phyloP scores from a whole-genome alignment of 2,888 invertebrate species.

The Euspilapteryx auroguttella region DNA sequence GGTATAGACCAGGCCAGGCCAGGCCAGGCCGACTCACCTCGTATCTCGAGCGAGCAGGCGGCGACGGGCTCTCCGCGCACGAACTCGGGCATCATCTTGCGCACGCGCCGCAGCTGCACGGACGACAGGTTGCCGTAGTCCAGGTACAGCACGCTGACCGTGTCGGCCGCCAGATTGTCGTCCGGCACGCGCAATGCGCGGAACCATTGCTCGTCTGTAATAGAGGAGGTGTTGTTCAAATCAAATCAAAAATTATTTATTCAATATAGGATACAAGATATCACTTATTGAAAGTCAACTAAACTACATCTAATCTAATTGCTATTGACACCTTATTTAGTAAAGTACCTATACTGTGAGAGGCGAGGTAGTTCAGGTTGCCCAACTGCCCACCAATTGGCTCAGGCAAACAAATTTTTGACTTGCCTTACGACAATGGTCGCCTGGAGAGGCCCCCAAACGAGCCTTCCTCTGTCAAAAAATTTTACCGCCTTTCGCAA shows the following conservation, averaged over 20 bases:
- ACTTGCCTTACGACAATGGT: too few relatives aligned
- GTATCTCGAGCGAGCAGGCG: slow-evolving; percentile 16
- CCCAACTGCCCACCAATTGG: neutral
- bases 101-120: slow-evolving; percentile 15
- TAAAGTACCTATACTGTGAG: too few relatives aligned
- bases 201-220: slow-evolving; percentile 27
- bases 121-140: slow-evolving; percentile 27
- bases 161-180: slow-evolving; percentile 18
- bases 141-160: slow-evolving; percentile 17
- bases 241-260: too few relatives aligned
- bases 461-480: too few relatives aligned
- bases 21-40: slow-evolving; percentile 12
- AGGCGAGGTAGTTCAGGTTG: too few relatives aligned
- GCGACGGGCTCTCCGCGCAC: slow-evolving; percentile 17
- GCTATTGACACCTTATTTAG: too few relatives aligned
- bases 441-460: too few relatives aligned
- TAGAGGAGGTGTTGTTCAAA: neutral
- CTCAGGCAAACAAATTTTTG: too few relatives aligned
- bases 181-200: slow-evolving; percentile 23
- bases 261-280: too few relatives aligned
- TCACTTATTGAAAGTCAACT: too few relatives aligned
- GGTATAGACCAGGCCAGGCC: neutral
- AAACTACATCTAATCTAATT: too few relatives aligned
- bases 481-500: too few relatives aligned
- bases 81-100: slow-evolving; percentile 39